phyloP scores from a whole-genome alignment of 2,797 vertebrate genomes.

The Sebastes melanostomus region DNA sequence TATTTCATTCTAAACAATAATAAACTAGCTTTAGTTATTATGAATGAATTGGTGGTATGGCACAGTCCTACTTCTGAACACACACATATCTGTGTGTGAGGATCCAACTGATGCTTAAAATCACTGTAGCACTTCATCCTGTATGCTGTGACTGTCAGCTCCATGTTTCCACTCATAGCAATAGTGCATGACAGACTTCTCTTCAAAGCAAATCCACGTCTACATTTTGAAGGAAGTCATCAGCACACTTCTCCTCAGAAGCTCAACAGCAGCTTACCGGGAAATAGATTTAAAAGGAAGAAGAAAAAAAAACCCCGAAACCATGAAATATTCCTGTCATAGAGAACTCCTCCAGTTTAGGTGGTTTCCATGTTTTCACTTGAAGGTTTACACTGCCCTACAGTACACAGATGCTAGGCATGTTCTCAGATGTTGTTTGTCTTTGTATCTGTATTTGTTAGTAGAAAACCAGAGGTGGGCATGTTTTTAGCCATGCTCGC shows the following conservation, averaged over 20 bases:
- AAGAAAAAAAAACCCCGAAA: not conserved
- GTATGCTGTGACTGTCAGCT: slow-evolving; percentile 1
- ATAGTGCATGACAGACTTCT: slow-evolving; percentile 12
- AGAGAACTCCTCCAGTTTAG: not conserved
- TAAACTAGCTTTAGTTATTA: not conserved
- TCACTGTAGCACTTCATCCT: not conserved
- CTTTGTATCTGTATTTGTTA: not conserved
- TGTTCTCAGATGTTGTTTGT: not conserved
- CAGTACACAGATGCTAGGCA: not conserved
- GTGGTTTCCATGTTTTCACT: slow-evolving; percentile 9
- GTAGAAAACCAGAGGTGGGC: not conserved
- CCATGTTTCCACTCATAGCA: slow-evolving; percentile 16
- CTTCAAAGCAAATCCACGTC: slow-evolving; percentile 36
- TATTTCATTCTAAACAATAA: not conserved
- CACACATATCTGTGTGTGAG: not conserved
- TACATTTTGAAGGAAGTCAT: slow-evolving; percentile 28
- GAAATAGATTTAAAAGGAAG: slow-evolving; percentile 16
- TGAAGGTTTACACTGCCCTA: not conserved
- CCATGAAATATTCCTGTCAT: slow-evolving; percentile 4
- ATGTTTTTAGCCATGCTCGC: not conserved
- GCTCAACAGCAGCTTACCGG: slow-evolving; percentile 11
- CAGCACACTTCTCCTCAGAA: slow-evolving; percentile 31
- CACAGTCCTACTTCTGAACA: not conserved
- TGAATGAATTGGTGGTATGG: not conserved
- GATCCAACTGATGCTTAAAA: not conserved